These are phyloP conservation scores for Terrapene triunguis DNA, from an alignment of 2,113 vertebrate species.

Conservation along the genomic window DNA sequence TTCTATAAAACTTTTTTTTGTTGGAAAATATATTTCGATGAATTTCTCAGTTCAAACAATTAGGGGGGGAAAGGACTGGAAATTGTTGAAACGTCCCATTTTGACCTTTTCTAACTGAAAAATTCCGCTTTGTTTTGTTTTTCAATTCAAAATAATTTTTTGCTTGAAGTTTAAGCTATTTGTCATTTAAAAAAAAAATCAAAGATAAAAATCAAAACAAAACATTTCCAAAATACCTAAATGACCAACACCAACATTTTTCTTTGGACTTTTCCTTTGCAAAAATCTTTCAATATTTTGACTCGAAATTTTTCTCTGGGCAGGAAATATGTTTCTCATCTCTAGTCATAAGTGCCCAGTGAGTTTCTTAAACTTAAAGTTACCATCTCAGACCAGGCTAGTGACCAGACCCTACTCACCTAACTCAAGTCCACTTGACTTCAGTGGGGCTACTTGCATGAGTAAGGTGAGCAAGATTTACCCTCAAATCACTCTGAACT, in stretches of 20 bases:
- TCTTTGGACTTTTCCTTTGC: neutral
- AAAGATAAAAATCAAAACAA: neutral
- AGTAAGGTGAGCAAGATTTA: neutral
- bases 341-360: neutral
- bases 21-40: neutral
- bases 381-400: rapidly evolving
- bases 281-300: neutral
- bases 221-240: neutral
- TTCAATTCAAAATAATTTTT: neutral
- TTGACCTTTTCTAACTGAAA: neutral
- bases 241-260: neutral
- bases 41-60: neutral
- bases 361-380: neutral
- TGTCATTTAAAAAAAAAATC: neutral
- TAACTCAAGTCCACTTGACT: neutral
- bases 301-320: neutral
- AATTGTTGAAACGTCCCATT: neutral
- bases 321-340: neutral
- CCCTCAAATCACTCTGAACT: neutral
- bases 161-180: neutral
- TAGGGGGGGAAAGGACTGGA: neutral
- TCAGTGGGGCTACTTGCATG: rapidly evolving
- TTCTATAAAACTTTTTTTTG: neutral
- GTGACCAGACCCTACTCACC: neutral
- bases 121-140: neutral